Conservation (phyloP, 1,140 invertebrate genomes). For the Meloidogyne chitwoodi region DNA sequence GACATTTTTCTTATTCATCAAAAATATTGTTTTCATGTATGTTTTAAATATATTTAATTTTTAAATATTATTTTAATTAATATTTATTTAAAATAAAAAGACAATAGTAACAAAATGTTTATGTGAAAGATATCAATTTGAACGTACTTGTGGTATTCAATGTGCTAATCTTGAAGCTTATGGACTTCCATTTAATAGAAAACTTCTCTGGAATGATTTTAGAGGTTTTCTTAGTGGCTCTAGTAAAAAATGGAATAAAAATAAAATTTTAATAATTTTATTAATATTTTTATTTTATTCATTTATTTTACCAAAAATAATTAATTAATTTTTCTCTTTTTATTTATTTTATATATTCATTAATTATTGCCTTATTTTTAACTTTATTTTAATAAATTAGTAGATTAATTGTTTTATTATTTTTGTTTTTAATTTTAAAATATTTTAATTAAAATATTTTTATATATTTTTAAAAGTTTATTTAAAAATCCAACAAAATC, state of each 20-base stretch:
- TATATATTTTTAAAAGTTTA: no score
- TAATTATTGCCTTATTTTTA: no score
- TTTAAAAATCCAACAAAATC: no score
- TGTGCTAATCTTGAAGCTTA: conserved; percentile 35
- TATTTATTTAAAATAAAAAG: conserved; percentile 16
- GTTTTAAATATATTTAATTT: not conserved
- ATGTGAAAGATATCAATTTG: conserved; percentile 43
- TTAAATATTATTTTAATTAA: not conserved
- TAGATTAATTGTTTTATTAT: no score
- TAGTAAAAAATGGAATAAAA: not conserved
- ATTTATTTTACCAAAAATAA: not conserved
- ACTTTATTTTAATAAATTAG: no score
- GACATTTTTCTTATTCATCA: conserved; percentile 48
- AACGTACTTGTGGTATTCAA: conserved; percentile 38
- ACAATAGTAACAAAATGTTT: conserved; percentile 43
- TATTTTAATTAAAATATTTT: no score
- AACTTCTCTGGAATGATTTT: conserved; percentile 26
- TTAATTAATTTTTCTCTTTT: not conserved
- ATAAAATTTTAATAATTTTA: not conserved
- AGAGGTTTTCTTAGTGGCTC: conserved; percentile 24
- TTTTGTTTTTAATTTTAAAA: no score
- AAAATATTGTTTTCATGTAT: conserved; percentile 47
- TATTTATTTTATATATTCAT: not conserved
- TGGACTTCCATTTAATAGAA: conserved; percentile 39
- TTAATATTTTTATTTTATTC: not conserved